Base-by-base conservation (phyloP, 2,888 invertebrate genomes). In the Acrobasis repandana region DNA sequence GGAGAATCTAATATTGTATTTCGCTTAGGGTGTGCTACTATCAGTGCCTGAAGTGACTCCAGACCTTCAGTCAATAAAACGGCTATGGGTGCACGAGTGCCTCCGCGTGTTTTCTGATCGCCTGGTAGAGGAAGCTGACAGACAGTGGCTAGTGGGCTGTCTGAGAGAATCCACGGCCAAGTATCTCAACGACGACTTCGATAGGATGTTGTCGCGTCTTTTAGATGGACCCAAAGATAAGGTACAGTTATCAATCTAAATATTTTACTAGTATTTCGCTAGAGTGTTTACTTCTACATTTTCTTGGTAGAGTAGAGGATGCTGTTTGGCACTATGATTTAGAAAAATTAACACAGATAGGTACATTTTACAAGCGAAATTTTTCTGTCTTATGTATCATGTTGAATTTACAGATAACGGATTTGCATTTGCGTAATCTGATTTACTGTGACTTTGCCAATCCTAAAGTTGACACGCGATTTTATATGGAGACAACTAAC, bases 391-490 rank as follows among this genome's bases (percentile, higher is more conserved):
- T 9, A 50, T 14, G 16, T 14, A 2, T 10, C 8, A 54, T 16
- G 49, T 47, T 9, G 52, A 54, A 47, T 51, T 80, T 83, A 52
- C 72, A 95, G 94, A 93, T 98, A 56, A 95, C 95, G 1, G 98
- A 98, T 79, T 91, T 92, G 16, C 97, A 98, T 80, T 91, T 98
- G 9, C 94, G 98, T 61, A 96, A 95, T 72, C 91, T 99, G 64
- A 94, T 99, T 63, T 99, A 97, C 85, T 99, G 99, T 80, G 98
- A 99, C 84, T 99, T 99, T 81, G 96, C 96, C 0, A 98, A 99
- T 89, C 97, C 98, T 0, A 98, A 98, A 93, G 96, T 96, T 11
- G 98, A 98, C 76, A 94, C 95, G 11, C 94, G 97, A 38, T 95
- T 96, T 76, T 99, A 99, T 77, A 94, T 97, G 77, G 98, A 98